Percentiles rank a stretch among this genome's conserved stretches.
Evolutionary conservation across 2,113 vertebrate genomes (phyloP).

Genomic region (Laticauda colubrina): DNA sequence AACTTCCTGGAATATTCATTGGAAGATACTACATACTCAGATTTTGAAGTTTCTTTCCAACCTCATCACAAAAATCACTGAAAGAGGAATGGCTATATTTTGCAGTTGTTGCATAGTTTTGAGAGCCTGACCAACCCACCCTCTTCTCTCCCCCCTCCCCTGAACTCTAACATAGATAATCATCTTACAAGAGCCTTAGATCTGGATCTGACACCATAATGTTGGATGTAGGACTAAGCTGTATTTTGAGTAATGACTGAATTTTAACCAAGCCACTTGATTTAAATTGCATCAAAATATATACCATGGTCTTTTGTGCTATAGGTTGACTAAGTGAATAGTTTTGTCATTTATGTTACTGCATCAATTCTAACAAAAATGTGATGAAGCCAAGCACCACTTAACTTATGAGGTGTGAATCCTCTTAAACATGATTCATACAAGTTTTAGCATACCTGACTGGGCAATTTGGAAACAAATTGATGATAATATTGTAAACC

Average conservation of each 20-base stretch:
- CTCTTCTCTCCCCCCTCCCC: background rate
- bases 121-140: background rate
- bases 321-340: background rate
- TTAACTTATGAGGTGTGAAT: background rate
- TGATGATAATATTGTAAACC: background rate
- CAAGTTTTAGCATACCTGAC: background rate
- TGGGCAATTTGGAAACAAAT: background rate
- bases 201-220: background rate
- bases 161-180: background rate
- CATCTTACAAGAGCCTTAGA: background rate
- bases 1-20: background rate
- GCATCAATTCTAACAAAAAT: background rate
- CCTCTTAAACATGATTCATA: background rate
- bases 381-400: background rate
- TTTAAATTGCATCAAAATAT: conserved; percentile 4
- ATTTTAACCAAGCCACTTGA: background rate
- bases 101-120: background rate
- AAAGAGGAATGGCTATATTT: background rate
- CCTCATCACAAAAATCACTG: background rate
- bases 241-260: background rate
- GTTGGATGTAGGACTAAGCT: background rate
- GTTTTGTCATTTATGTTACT: background rate
- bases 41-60: background rate
- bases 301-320: background rate
- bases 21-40: background rate